phyloP scores from a whole-genome alignment of 2,113 vertebrate genomes.

The Litocranius walleri region DNA sequence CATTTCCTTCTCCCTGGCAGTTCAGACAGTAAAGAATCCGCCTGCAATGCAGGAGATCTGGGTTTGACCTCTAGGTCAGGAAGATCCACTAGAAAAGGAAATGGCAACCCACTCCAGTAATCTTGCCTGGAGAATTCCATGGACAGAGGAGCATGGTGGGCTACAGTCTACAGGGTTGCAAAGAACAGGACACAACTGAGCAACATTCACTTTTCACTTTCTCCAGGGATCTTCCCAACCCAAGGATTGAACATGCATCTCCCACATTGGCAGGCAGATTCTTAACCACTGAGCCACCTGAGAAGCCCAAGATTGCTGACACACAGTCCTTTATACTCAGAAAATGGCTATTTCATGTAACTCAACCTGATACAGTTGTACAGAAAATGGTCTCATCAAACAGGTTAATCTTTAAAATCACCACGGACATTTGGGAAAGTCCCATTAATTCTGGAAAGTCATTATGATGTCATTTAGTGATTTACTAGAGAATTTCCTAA shows the following conservation, averaged over 20 bases:
- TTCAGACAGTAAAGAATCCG: neutral
- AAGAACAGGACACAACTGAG: neutral
- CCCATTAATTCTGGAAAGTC: slow-evolving; percentile 21
- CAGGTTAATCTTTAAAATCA: neutral
- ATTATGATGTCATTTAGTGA: neutral
- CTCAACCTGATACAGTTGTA: neutral
- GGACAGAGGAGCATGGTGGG: neutral
- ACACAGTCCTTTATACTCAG: neutral
- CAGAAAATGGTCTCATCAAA: neutral
- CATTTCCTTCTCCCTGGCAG: neutral
- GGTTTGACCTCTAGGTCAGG: neutral
- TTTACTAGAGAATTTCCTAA: neutral
- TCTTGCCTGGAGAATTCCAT: neutral
- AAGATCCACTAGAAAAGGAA: neutral
- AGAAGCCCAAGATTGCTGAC: neutral
- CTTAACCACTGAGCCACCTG: neutral
- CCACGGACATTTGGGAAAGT: slow-evolving; percentile 7
- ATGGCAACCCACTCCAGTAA: neutral
- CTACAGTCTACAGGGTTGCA: neutral
- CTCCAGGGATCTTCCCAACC: neutral
- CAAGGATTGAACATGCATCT: neutral
- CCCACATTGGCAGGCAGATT: neutral
- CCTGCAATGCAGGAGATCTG: neutral
- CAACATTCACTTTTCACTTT: neutral
- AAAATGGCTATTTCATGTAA: neutral